Base-by-base conservation (phyloP, 1,140 invertebrate species). In the Agrilus planipennis region DNA sequence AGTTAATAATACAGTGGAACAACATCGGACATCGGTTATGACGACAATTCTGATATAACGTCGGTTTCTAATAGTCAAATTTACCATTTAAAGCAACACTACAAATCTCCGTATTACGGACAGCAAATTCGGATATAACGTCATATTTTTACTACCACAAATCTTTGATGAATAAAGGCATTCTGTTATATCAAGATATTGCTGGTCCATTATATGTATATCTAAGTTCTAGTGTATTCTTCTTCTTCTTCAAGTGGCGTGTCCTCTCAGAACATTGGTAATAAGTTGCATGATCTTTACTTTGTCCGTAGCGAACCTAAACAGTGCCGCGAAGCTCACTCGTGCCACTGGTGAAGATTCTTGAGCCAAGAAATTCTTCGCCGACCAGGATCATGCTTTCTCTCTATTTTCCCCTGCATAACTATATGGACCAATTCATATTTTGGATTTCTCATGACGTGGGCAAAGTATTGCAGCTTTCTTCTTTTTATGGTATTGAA, bases 211-310 rank as follows among this genome's bases (percentile, higher is more conserved):
- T n/a, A n/a, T n/a, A n/a, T n/a, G n/a, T n/a, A n/a, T n/a, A n/a
- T n/a, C n/a, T n/a, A n/a, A n/a, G n/a, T n/a, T n/a, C n/a, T n/a
- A n/a, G n/a, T n/a, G n/a, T n/a, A n/a, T n/a, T n/a, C 34, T 22
- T 36, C 34, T 36, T 36, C 34, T 36, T 36, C 34, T 36, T 36
- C 14, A 36, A 36, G 34, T 22, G 34, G 10, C 3, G 14, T 6
- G 18, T 20, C 34, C 18, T 4, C 22, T 4, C 4, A 17, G 19
- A 34, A 34, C 14, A 20, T 4, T 17, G 32, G 23, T 27, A 27
- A 27, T 27, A 7, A 27, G 7, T n/a, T 34, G 11, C 16, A 14
- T 14, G 34, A 36, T 36, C 22, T 16, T 36, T 3, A 36, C 4
- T 17, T 15, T 4, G 15, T 14, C 15, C 6, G 19, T 14, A 21